Evolutionary conservation across 1,140 invertebrate species (phyloP).

Genomic region (Adoxophyes honmai): DNA sequence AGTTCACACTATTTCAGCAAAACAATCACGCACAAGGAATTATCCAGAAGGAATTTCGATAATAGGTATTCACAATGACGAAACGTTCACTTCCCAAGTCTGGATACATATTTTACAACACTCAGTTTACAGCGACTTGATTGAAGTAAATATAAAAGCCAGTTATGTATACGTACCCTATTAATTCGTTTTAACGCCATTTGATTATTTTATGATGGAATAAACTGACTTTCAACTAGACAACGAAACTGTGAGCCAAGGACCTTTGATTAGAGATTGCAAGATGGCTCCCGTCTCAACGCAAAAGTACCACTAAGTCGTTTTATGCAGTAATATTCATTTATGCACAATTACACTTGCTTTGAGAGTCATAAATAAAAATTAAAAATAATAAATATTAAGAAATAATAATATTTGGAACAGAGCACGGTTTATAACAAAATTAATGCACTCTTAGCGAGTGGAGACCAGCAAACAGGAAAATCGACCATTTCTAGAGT

Average conservation of each 20-base stretch:
- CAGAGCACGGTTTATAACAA: conserved; percentile 63
- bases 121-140: conserved; percentile 49
- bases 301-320: conserved; percentile 79
- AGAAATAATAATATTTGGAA: conserved; percentile 65
- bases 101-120: conserved; percentile 72
- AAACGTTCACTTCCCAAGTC: conserved; percentile 78
- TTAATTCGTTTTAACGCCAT: conserved; percentile 98
- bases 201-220: conserved; percentile 78
- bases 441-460: conserved; percentile 70
- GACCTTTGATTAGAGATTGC: conserved; percentile 82
- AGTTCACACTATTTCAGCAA: conserved; percentile 17
- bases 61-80: conserved; percentile 77
- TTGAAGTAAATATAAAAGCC: conserved; percentile 62
- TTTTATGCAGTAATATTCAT: conserved; percentile 67
- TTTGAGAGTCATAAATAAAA: conserved; percentile 64
- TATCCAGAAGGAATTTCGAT: conserved; percentile 76
- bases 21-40: conserved; percentile 61
- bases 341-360: conserved; percentile 51
- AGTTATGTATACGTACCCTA: conserved; percentile 86
- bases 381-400: conserved; percentile 74
- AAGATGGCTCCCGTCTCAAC: conserved; percentile 83
- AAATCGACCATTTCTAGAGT: conserved; percentile 75
- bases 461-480: conserved; percentile 75
- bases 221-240: conserved; percentile 80
- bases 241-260: conserved; percentile 81